These are phyloP conservation scores for Allobates femoralis DNA, from an alignment of 2,797 vertebrate species.

Conservation along the genomic window DNA sequence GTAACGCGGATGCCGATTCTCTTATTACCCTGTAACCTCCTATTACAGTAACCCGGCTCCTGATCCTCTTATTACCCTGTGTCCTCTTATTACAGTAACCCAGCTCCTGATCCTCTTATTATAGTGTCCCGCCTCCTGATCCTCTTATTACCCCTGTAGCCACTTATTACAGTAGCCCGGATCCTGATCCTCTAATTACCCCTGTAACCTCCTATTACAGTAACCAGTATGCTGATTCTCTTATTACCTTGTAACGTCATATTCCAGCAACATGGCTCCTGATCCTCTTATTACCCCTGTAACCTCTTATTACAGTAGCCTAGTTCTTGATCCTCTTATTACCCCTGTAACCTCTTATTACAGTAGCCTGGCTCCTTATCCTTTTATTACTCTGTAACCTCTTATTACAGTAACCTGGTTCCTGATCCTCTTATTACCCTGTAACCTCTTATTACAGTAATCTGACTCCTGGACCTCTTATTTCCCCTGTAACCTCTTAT, in stretches of 20 bases:
- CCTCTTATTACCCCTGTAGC: background rate
- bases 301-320: conserved; percentile 7
- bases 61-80: conserved; percentile 5
- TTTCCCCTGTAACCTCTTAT: conserved; percentile 8
- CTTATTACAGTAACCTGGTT: conserved; percentile 15
- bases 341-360: background rate
- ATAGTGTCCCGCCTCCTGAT: no score
- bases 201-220: conserved; percentile 15
- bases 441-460: conserved; percentile 28
- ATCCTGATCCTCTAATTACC: conserved; percentile 6
- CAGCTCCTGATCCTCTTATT: conserved; percentile 23
- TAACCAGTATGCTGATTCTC: background rate
- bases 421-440: conserved; percentile 4
- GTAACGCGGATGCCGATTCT: background rate
- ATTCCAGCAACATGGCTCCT: background rate
- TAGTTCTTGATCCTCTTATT: background rate
- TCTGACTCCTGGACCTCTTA: background rate
- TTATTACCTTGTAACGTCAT: background rate
- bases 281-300: background rate
- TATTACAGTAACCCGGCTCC: conserved; percentile 20
- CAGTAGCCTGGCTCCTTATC: background rate
- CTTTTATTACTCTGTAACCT: background rate
- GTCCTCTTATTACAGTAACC: conserved; percentile 19
- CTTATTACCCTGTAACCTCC: conserved; percentile 19
- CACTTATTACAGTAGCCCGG: background rate